Base-by-base conservation (phyloP, 2,113 vertebrate species). In the Elephantulus edwardii region DNA sequence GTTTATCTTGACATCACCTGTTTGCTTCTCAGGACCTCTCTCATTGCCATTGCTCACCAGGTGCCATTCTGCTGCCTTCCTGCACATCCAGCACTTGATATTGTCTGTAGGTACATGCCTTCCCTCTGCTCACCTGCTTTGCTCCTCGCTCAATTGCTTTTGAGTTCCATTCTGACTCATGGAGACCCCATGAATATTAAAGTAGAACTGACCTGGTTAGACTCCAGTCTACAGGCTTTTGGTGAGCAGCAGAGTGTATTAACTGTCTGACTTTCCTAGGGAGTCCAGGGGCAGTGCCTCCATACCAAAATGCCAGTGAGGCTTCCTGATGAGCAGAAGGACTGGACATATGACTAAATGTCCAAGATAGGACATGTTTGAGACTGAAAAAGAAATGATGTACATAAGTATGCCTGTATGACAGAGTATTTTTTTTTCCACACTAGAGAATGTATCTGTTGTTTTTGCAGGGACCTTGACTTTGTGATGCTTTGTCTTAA, bases 401-500 rank as follows among this genome's bases (percentile, higher is more conserved):
- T 81, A 66, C 77, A 46, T 76, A 83, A 91, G 58, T 68, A 46
- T 17, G 48, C 26, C 35, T 60, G 35, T 14, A 62, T 75, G 72
- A 60, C 40, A 86, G 66, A 40, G 56, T 30, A 58, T 91, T 79
- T 85, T 50, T 91, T 79, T 85, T 50, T 64, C 17, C 28, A 62
- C 38, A 9, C 30, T 60, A 35, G 13, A 92, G 38, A 92, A 46
- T 76, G 50, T 26, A 72, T 62, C 75, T 75, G 6, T 83, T 46
- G n/a, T 90, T 90, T 84, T 46, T n/a, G 50, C 5, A 71, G 40
- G 13, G 6, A 0, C 38, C 75, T 86, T 54, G 42, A n/a, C 40
- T n/a, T n/a, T n/a, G n/a, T 28, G 26, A 68, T 60, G 48, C 50
- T 84, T 78, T 90, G 54, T 84, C 44, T 93, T 84, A 28, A 76